Evolutionary conservation across 2,797 vertebrate genomes (phyloP).

Genomic region (Pelodytes ibericus): DNA sequence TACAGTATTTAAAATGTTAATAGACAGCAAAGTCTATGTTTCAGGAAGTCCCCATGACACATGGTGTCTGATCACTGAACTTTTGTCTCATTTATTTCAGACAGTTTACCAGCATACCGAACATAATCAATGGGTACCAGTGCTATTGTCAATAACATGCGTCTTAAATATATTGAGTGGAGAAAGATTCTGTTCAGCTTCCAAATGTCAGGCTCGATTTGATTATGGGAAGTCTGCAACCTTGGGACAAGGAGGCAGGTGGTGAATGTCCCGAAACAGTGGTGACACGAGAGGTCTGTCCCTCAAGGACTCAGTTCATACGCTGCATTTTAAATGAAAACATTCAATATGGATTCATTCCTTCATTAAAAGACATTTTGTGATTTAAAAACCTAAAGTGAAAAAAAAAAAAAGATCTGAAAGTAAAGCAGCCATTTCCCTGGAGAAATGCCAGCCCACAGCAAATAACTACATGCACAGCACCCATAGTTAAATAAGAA

Average conservation of each 20-base stretch:
- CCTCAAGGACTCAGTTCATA: slow-evolving; percentile 79
- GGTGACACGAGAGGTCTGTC: slow-evolving; percentile 80
- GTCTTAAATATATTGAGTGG: slow-evolving; percentile 87
- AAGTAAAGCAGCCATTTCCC: background rate
- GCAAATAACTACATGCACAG: too few species aligned
- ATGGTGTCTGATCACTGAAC: slow-evolving; percentile 58
- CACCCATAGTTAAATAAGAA: too few species aligned
- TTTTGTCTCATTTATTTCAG: slow-evolving; percentile 89
- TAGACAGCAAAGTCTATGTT: slow-evolving; percentile 1
- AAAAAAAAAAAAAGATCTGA: background rate
- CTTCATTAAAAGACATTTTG: slow-evolving; percentile 39
- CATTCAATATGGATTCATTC: slow-evolving; percentile 43
- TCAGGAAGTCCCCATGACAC: slow-evolving; percentile 55
- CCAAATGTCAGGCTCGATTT: slow-evolving; percentile 85
- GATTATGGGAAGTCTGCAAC: slow-evolving; percentile 75
- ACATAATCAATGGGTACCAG: slow-evolving; percentile 88
- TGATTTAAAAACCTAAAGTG: slow-evolving; percentile 16
- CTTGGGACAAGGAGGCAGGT: slow-evolving; percentile 81
- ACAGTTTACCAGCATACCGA: slow-evolving; percentile 82
- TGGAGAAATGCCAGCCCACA: background rate
- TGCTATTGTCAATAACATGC: slow-evolving; percentile 83
- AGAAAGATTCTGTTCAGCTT: slow-evolving; percentile 81
- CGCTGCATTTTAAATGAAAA: slow-evolving; percentile 73
- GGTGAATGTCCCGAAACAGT: slow-evolving; percentile 85
- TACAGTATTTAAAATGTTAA: slow-evolving; percentile 1